A percentile compares a stretch with the other conserved stretches of the same genome.
phyloP scores from a whole-genome alignment of 2,888 invertebrate genomes.

The Hyles lineata region DNA sequence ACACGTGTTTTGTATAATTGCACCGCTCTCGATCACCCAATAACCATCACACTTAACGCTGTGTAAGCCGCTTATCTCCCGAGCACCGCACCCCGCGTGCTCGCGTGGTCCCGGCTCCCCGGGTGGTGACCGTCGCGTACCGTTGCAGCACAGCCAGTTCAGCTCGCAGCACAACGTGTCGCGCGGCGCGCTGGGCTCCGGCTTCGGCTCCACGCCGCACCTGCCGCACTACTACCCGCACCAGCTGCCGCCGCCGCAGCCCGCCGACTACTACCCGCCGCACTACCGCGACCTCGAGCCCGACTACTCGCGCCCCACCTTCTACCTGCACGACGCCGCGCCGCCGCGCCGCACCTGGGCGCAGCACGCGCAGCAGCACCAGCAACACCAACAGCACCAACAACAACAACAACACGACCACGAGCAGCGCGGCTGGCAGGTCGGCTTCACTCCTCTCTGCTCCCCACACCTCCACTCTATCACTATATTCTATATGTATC shows the following conservation, averaged over 20 bases:
- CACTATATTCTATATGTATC: constrained; percentile 9
- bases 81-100: not conserved
- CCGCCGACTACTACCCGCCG: constrained; percentile 63
- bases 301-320: constrained; percentile 81
- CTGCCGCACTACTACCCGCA: constrained; percentile 67
- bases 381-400: constrained; percentile 35
- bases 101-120: not conserved
- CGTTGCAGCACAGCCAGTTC: constrained; percentile 82
- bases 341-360: constrained; percentile 89
- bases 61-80: not conserved
- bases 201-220: constrained; percentile 82
- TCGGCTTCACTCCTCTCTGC: constrained; percentile 45
- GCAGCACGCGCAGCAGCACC: constrained; percentile 73
- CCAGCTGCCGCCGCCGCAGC: constrained; percentile 49
- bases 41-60: constrained; percentile 19
- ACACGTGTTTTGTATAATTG: not conserved
- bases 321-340: constrained; percentile 89
- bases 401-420: constrained; percentile 86
- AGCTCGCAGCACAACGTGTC: constrained; percentile 83
- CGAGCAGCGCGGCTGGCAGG: constrained; percentile 81
- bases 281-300: constrained; percentile 65
- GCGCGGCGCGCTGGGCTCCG: constrained; percentile 56
- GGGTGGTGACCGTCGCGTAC: constrained; percentile 18
- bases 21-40: constrained; percentile 16
- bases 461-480: constrained; percentile 9